These are phyloP conservation scores for Lutjanus argentimaculatus DNA, from an alignment of 2,797 vertebrate species.

Conservation along the genomic window DNA sequence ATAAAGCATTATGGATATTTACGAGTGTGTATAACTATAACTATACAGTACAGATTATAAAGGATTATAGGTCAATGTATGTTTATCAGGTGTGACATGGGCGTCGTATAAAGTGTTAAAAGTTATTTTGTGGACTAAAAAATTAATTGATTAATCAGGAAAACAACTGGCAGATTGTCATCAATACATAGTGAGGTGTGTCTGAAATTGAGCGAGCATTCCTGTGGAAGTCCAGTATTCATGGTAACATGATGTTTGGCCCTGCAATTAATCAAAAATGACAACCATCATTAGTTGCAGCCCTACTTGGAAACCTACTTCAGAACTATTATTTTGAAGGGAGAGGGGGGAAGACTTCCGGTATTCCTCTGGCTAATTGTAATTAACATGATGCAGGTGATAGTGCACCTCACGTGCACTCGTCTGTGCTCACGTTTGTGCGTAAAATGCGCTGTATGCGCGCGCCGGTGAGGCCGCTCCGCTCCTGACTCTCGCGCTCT, in stretches of 20 bases:
- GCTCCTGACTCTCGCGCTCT: neutral
- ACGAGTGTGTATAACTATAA: too few relatives aligned
- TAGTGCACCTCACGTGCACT: neutral
- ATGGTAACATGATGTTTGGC: too few relatives aligned
- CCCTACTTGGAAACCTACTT: neutral
- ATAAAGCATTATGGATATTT: too few relatives aligned
- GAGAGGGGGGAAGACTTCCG: neutral
- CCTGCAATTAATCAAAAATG: neutral
- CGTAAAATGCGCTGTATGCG: constrained; percentile 2
- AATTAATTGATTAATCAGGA: neutral
- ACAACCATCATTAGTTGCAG: too few relatives aligned
- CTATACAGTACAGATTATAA: too few relatives aligned
- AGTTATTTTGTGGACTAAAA: neutral
- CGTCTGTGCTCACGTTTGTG: constrained; percentile 6
- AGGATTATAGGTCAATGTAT: too few relatives aligned
- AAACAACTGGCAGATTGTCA: neutral
- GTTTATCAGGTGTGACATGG: too few relatives aligned
- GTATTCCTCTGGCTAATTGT: neutral
- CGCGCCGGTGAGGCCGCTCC: constrained; percentile 10
- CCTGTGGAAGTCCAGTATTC: neutral
- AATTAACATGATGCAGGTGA: constrained; percentile 37
- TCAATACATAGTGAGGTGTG: neutral
- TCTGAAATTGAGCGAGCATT: too few relatives aligned
- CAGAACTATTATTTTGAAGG: constrained; percentile 25
- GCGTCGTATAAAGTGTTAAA: too few relatives aligned